Percentiles rank a stretch among this genome's conserved stretches.
These are phyloP conservation scores for Platypus cylindrus DNA, from an alignment of 2,888 invertebrate genomes.

Conservation along the genomic window DNA sequence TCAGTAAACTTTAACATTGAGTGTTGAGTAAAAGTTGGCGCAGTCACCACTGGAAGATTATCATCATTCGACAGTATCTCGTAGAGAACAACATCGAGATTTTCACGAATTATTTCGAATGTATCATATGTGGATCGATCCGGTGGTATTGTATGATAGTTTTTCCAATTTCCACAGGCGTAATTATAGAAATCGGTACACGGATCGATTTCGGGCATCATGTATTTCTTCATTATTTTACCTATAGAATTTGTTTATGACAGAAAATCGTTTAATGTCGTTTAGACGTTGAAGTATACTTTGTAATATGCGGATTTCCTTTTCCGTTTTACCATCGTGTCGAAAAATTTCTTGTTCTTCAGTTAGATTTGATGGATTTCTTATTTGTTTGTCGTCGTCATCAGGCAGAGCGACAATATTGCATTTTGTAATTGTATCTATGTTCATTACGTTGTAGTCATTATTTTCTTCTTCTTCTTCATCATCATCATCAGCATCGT, in stretches of 20 bases:
- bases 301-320: constrained; percentile 20
- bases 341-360: constrained; percentile 8
- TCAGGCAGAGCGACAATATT: too few species aligned
- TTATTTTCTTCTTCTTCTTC: background rate
- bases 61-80: constrained; percentile 43
- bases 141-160: constrained; percentile 73
- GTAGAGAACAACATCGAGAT: constrained; percentile 55
- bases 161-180: constrained; percentile 79
- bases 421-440: too few species aligned
- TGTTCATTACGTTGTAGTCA: background rate
- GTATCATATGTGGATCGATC: constrained; percentile 41
- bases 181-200: constrained; percentile 77
- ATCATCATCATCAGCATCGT: background rate
- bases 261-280: background rate
- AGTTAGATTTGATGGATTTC: background rate
- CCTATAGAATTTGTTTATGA: constrained; percentile 8
- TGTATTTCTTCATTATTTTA: constrained; percentile 56
- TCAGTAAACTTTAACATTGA: constrained; percentile 2
- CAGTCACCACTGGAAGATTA: constrained; percentile 2
- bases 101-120: constrained; percentile 44
- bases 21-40: background rate
- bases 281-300: constrained; percentile 12
- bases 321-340: constrained; percentile 12
- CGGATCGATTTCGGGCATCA: constrained; percentile 60
- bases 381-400: background rate